Base-by-base conservation (phyloP, 1,140 invertebrate genomes). In the Meloidogyne hapla region DNA sequence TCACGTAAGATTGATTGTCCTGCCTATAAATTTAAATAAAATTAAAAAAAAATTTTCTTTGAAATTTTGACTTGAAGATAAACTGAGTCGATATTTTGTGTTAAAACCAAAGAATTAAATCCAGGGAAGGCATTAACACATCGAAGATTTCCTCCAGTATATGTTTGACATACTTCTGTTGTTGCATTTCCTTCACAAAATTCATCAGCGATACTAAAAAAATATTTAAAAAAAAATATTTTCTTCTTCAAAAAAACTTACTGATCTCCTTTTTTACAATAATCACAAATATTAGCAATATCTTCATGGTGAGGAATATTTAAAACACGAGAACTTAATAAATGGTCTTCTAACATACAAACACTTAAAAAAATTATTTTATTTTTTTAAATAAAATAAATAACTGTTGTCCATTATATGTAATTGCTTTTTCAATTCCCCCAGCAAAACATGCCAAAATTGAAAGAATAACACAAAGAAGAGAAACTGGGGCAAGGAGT, bases 361-460 rank as follows among this genome's bases (percentile, higher is more conserved):
- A 85, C 84, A 68, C 84, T 85, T 66, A 83, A 83, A 73, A 48
- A 15, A 26, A 21, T 77, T 68, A 72, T 10, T n/a, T n/a, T 40
- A 28, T 65, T 18, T 33, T 15, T 48, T 13, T 40, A 25, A 21
- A 15, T 18, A 61, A 61, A 69, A 15, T 38, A 42, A 21, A 65
- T 33, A 45, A 86, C 83, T 84, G 84, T 81, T 87, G 85, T 45
- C 84, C 84, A 76, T 78, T 83, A n/a, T 69, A 25, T 12, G 76
- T 79, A 18, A 85, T 79, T 25, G 82, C 84, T 62, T 85, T 85
- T 63, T 87, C 85, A 70, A 87, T 77, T 69, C 85, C 85, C 10
- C 84, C 84, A 8, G 85, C 84, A 65, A 84, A 85, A 66, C 83
- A 85, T n/a, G 84, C 84, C 25, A 86, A 33, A 26, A 85, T 69